phyloP scores from a whole-genome alignment of 1,140 invertebrate genomes.

The Calephelis virginiensis region DNA sequence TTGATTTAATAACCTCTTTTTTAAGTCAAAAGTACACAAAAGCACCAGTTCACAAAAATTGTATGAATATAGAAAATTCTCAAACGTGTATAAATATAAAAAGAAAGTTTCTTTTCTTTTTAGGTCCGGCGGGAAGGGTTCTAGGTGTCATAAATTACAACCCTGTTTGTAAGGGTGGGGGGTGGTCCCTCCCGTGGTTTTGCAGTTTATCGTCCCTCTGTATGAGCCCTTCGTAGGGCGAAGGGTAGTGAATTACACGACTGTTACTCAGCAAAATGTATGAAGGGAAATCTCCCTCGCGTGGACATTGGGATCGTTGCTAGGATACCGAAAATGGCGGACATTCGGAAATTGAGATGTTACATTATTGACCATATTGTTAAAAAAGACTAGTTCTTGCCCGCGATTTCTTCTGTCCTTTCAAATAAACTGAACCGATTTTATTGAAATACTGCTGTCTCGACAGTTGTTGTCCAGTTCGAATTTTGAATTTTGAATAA shows the following conservation, averaged over 20 bases:
- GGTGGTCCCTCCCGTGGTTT: conserved; percentile 24
- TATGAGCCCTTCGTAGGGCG: conserved; percentile 25
- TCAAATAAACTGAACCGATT: no score
- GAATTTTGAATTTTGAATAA: no score
- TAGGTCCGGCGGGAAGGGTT: conserved; percentile 29
- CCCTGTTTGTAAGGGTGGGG: conserved; percentile 30
- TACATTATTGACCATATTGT: not conserved
- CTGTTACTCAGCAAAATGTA: conserved; percentile 21
- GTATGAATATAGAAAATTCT: not conserved
- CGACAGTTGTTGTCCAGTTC: no score
- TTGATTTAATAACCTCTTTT: not conserved
- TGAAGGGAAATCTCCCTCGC: conserved; percentile 23
- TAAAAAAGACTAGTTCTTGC: not conserved
- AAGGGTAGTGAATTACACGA: conserved; percentile 29
- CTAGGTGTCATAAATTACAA: conserved; percentile 30
- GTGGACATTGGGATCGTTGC: conserved; percentile 25
- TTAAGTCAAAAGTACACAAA: not conserved
- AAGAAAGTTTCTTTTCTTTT: not conserved
- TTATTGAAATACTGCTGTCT: no score
- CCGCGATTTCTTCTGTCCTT: not conserved
- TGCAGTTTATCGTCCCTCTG: conserved; percentile 29
- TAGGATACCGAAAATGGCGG: conserved; percentile 26
- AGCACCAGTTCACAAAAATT: no score
- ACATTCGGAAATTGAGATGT: conserved; percentile 14
- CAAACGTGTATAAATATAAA: conserved; percentile 6